Base-by-base conservation (phyloP, 2,888 invertebrate species). In the Argyresthia albistria region DNA sequence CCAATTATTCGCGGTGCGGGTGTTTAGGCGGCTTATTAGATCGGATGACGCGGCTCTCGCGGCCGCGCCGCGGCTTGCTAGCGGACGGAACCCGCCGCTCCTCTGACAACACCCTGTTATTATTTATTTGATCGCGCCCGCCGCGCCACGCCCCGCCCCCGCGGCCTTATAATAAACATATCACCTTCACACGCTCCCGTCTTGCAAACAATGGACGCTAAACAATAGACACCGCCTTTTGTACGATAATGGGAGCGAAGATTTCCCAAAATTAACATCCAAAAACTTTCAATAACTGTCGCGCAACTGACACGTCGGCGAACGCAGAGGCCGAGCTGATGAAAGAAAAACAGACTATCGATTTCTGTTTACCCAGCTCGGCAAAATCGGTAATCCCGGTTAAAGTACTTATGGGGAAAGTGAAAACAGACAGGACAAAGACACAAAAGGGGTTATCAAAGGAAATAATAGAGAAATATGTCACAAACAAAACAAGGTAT, bases 391-490 rank as follows among this genome's bases (percentile, higher is more conserved):
- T 60, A 43, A 51, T 35, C 51, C 49, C 50, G 60, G 62, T 56
- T 60, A 75, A 76, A 72, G 73, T 76, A 80, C 80, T 75, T 75
- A 65, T 67, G 59, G 65, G 66, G 76, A 84, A 82, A 84, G 84
- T 81, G 84, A 86, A 84, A 86, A 80, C 73, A 73, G 64, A 61
- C 69, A 64, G 74, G 75, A 81, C 78, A 80, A 76, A 63, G 59
- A 42, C 14, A 58, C 70, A 80, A 81, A 73, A 68, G 73, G 58
- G 64, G 61, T 74, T 69, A 76, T 76, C 74, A 76, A 36, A 25
- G 15, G 57, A 61, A 59, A 65, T 63, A 73, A 75, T 71, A 68
- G 69, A 65, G 60, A 62, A 65, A 58, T 61, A 63, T 65, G 67
- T 65, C 60, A 62, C 67, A 65, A 68, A 68, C 65, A 66, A 59